A percentile compares a stretch with the other conserved stretches of the same genome.
Conservation (phyloP, 2,888 invertebrate species). For the Neocrepidodera transversa region DNA sequence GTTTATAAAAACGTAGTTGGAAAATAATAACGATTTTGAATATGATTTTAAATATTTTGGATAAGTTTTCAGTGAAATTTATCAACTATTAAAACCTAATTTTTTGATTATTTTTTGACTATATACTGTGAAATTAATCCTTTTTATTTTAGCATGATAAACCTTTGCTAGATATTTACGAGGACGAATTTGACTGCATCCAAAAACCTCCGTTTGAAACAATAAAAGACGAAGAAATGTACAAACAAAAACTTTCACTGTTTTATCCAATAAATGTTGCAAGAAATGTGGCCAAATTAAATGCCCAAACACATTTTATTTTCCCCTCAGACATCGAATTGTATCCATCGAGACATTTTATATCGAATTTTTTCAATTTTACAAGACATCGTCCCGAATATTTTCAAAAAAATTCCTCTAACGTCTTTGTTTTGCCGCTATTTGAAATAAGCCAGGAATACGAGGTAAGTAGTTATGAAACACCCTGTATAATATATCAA, state of each 20-base stretch:
- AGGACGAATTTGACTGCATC: slow-evolving; percentile 71
- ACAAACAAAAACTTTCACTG: slow-evolving; percentile 46
- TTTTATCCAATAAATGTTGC: slow-evolving; percentile 53
- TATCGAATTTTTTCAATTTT: slow-evolving; percentile 47
- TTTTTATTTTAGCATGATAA: slow-evolving; percentile 33
- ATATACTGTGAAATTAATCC: no score
- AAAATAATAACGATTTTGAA: no score
- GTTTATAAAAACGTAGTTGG: no score
- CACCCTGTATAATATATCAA: no score
- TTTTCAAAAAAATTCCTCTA: slow-evolving; percentile 33
- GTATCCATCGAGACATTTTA: slow-evolving; percentile 49
- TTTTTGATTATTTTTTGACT: no score
- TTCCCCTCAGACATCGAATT: slow-evolving; percentile 54
- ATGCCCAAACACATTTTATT: slow-evolving; percentile 51
- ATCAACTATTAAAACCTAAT: no score
- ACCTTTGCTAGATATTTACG: slow-evolving; percentile 40
- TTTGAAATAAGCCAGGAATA: slow-evolving; percentile 46
- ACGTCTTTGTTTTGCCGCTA: slow-evolving; percentile 50
- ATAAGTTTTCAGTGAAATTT: no score
- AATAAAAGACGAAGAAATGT: slow-evolving; percentile 64
- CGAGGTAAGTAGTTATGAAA: slow-evolving; percentile 17
- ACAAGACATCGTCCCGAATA: slow-evolving; percentile 37
- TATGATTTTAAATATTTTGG: no score
- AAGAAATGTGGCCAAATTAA: slow-evolving; percentile 50
- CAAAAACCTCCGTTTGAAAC: slow-evolving; percentile 72